phyloP scores from a whole-genome alignment of 2,113 vertebrate species.

The Saguinus imperator region DNA sequence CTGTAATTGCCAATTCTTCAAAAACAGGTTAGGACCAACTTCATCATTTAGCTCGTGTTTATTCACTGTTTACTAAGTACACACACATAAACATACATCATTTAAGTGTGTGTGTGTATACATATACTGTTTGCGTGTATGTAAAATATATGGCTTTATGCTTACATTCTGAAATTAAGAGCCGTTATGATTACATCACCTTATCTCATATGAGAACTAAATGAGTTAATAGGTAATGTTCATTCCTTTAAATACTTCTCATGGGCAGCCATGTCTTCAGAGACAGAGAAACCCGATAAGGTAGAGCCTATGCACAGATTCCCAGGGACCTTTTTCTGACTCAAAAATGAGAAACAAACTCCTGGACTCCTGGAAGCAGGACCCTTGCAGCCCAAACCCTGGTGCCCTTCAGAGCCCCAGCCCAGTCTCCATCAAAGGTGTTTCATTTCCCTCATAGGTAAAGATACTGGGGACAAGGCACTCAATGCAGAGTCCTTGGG shows the following conservation, averaged over 20 bases:
- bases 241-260: not conserved
- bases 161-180: not conserved
- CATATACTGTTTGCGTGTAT: not conserved
- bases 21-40: not conserved
- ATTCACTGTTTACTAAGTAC: not conserved
- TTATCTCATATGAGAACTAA: not conserved
- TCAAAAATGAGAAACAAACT: not conserved
- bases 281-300: not conserved
- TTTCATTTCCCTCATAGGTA: not conserved
- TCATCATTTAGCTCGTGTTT: not conserved
- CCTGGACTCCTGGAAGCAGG: not conserved
- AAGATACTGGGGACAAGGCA: not conserved
- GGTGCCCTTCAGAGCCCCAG: not conserved
- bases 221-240: not conserved
- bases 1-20: not conserved
- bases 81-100: not conserved
- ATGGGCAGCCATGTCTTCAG: not conserved
- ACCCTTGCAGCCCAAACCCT: not conserved
- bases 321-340: not conserved
- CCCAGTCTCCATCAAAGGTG: rapidly evolving
- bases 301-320: not conserved
- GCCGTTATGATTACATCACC: not conserved
- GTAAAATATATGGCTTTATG: no score
- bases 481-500: not conserved
- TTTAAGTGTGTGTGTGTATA: not conserved